Conservation (phyloP, 92 coral and sea anemone species). For the Chrysogorgia sp. region DNA sequence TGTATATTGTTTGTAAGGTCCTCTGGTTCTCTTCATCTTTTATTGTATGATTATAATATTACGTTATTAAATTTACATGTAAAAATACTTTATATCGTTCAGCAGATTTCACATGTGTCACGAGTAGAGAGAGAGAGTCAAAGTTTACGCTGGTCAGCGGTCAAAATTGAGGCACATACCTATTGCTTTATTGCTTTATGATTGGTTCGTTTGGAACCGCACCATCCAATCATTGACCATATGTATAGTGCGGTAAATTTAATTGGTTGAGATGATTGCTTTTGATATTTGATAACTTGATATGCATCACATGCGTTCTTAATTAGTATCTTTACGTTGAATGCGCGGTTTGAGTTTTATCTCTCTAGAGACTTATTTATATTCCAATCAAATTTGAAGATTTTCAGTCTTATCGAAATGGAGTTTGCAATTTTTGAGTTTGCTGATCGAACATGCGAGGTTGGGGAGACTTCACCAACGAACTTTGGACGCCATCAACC, state of each 20-base stretch:
- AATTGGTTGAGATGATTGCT: background rate
- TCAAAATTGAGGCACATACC: background rate
- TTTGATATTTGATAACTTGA: no score
- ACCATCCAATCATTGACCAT: background rate
- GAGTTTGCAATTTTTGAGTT: slow-evolving; percentile 13
- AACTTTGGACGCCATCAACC: background rate
- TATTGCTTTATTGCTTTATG: background rate
- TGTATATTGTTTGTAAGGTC: slow-evolving; percentile 38
- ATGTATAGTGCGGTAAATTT: slow-evolving; percentile 8
- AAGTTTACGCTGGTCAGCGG: slow-evolving; percentile 6
- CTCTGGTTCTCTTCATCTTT: slow-evolving; percentile 11
- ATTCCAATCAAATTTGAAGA: background rate
- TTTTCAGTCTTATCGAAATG: slow-evolving; percentile 1
- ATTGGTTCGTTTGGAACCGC: background rate
- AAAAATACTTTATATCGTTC: background rate
- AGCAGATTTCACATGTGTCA: background rate
- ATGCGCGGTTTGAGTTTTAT: no score
- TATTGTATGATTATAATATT: background rate
- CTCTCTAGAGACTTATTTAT: no score
- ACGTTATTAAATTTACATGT: no score
- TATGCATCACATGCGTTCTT: no score
- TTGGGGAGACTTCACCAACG: slow-evolving; percentile 21
- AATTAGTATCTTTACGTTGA: no score
- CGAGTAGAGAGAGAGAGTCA: background rate
- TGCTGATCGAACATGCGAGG: background rate